Evolutionary conservation across 2,888 invertebrate species (phyloP), one percentile per base, ranked within the genome.

Genomic region (Metellina segmentata): DNA sequence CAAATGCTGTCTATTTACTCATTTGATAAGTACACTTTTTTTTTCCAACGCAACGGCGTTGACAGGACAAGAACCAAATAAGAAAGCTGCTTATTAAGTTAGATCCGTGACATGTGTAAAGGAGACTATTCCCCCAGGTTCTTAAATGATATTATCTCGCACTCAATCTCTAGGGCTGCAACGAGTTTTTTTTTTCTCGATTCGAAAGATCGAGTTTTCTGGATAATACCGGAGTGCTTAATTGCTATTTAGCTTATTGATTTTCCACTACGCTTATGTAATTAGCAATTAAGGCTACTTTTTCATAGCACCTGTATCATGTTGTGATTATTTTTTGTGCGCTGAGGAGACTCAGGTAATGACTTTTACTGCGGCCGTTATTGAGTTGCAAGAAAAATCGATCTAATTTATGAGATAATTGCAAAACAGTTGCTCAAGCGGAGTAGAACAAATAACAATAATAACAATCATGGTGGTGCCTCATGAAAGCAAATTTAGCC

Each of bases 181-280:
- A 8, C 48, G 34, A 75, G 51, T 49, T 11, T 8, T 51, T 48
- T 86, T 86, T 86, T 78, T 34, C 1, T 11, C 48, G n/a, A 20
- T 49, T 69, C 69, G 19, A 70, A n/a, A 86, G 19, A 78, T 70
- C n/a, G 51, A 69, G 19, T 78, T n/a, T n/a, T 70, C 49, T 70
- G 19, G 20, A 51, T 86, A 86, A 69, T 49, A 61, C 52, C 7
- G 0, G 70, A 51, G 75, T 70, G 52, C 70, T 70, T 86, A 86
- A 86, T 86, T 78, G 78, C 85, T 78, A 34, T 86, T 86, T 70
- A 78, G 85, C 51, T 86, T 86, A 78, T 77, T 77, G 85, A 86
- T 86, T 77, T 78, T 69, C 70, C 49, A 52, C 78, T 52, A n/a
- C n/a, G 49, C 71, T 69, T 86, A 86, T 78, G 70, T 78, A 86